Evolutionary conservation across 2,797 vertebrate genomes (phyloP).

Genomic region (Diglossa cyanea): DNA sequence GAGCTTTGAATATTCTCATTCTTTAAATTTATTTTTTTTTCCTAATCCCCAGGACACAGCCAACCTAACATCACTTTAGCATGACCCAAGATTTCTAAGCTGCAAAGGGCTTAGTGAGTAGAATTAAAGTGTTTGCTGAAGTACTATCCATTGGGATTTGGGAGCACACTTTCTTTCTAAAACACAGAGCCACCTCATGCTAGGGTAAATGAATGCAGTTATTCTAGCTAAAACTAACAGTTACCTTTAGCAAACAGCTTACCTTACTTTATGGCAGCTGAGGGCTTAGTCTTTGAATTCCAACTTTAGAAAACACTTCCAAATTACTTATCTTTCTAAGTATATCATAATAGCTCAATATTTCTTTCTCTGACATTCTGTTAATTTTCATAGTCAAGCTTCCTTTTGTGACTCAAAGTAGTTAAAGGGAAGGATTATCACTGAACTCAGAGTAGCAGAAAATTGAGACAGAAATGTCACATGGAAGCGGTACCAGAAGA

Average conservation of each 20-base stretch:
- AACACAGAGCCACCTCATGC: background rate
- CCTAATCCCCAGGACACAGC: background rate
- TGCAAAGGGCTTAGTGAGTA: background rate
- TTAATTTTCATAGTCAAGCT: background rate
- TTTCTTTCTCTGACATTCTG: background rate
- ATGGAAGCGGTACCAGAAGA: background rate
- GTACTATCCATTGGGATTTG: background rate
- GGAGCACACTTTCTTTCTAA: background rate
- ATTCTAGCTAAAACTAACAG: background rate
- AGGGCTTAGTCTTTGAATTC: background rate
- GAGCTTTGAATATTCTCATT: background rate
- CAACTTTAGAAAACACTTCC: background rate
- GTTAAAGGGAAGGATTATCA: background rate
- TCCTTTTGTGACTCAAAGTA: background rate
- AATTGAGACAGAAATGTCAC: conserved; percentile 6
- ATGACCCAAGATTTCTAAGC: background rate
- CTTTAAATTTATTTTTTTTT: background rate
- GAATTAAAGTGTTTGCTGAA: background rate
- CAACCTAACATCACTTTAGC: background rate
- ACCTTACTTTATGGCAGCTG: background rate
- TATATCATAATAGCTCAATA: background rate
- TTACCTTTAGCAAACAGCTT: background rate
- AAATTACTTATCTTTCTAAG: background rate
- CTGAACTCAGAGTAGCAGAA: background rate
- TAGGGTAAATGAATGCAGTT: background rate